These are phyloP conservation scores for Onychomys arenicola DNA, from an alignment of 2,797 vertebrate genomes.

Conservation along the genomic window DNA sequence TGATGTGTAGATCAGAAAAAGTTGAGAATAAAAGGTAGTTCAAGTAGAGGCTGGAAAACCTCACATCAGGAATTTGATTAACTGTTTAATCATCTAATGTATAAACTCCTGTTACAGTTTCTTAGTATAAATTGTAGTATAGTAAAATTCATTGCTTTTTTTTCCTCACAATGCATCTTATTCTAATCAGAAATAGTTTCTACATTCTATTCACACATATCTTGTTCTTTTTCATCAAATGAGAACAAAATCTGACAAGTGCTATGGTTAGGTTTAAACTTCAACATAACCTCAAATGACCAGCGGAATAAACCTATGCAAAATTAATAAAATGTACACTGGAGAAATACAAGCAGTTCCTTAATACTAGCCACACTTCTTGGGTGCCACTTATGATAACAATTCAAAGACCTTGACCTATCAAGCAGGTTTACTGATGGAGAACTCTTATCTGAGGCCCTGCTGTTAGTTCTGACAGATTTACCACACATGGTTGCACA, in stretches of 20 bases:
- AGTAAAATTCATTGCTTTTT: not conserved
- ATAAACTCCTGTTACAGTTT: not conserved
- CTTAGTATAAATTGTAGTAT: not conserved
- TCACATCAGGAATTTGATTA: not conserved
- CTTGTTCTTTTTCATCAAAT: not conserved
- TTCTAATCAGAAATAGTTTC: not conserved
- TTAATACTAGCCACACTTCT: conserved; percentile 79
- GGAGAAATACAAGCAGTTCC: conserved; percentile 76
- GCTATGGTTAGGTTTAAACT: conserved; percentile 50
- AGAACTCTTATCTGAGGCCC: conserved; percentile 85
- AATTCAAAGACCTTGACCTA: conserved; percentile 85
- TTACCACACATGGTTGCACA: conserved; percentile 86
- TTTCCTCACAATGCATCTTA: not conserved
- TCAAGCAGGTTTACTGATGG: conserved; percentile 84
- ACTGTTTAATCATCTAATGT: not conserved
- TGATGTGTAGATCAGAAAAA: not conserved
- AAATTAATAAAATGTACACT: conserved; percentile 21
- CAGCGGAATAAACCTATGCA: conserved; percentile 69
- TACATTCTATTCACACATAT: not conserved
- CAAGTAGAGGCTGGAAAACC: not conserved
- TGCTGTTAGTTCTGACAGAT: conserved; percentile 89
- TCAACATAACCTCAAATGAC: conserved; percentile 52
- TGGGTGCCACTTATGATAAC: conserved; percentile 81
- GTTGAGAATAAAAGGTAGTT: not conserved
- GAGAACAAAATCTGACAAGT: conserved; percentile 65